Percentiles rank a stretch among this genome's conserved stretches.
These are phyloP conservation scores for Suricata suricatta DNA, from an alignment of 2,113 vertebrate species.

Conservation along the genomic window DNA sequence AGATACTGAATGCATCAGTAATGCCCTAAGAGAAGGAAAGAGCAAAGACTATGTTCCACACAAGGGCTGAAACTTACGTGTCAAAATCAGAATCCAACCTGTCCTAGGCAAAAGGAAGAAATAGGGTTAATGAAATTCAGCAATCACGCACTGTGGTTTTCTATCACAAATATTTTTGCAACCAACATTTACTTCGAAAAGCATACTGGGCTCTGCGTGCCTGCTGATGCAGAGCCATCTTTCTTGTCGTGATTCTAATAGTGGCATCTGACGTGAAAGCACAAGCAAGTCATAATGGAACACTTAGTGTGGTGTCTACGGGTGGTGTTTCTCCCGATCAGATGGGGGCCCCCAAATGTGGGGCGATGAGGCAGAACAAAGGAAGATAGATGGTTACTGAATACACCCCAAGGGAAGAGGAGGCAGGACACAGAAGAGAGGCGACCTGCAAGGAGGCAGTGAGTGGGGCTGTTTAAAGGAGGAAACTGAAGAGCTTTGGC, in stretches of 20 bases:
- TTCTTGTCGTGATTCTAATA: constrained; percentile 7
- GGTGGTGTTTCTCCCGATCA: too few relatives aligned
- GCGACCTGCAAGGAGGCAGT: too few relatives aligned
- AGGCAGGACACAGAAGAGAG: too few relatives aligned
- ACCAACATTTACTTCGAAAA: not conserved
- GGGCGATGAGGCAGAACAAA: too few relatives aligned
- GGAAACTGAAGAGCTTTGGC: too few relatives aligned
- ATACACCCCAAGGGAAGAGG: too few relatives aligned
- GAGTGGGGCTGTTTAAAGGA: too few relatives aligned
- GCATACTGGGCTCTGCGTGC: not conserved
- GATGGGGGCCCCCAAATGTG: too few relatives aligned
- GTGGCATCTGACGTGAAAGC: not conserved
- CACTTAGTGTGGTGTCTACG: not conserved
- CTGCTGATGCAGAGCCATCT: not conserved
- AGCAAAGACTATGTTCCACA: not conserved
- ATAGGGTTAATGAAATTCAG: not conserved
- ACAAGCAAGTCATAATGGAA: not conserved
- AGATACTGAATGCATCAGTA: not conserved
- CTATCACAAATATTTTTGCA: not conserved
- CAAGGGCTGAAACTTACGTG: not conserved
- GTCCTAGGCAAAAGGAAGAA: not conserved
- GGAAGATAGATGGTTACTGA: too few relatives aligned
- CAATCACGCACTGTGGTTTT: not conserved
- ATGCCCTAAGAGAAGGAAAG: not conserved
- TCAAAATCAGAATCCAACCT: not conserved